These are phyloP conservation scores for Alcis repandata DNA, from an alignment of 2,888 invertebrate species.

Conservation along the genomic window DNA sequence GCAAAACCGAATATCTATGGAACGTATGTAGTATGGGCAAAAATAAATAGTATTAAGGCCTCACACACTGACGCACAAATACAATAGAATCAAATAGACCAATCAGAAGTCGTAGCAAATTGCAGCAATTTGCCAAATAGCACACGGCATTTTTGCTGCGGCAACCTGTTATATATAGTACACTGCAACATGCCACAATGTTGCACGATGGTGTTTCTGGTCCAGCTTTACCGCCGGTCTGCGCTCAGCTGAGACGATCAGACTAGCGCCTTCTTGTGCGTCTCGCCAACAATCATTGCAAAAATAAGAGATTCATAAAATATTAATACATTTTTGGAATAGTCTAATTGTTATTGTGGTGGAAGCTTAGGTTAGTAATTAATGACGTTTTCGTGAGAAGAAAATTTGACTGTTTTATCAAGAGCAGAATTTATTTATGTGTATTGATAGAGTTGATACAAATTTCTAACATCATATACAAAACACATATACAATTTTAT, in stretches of 20 bases:
- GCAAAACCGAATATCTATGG: not conserved
- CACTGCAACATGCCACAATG: not conserved
- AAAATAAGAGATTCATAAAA: slow-evolving; percentile 3
- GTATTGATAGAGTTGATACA: not conserved
- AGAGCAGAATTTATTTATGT: not conserved
- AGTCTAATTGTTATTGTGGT: not conserved
- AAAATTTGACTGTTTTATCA: not conserved
- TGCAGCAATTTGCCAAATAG: not conserved
- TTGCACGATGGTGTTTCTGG: not conserved
- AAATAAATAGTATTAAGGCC: not conserved
- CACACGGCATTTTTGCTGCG: not conserved
- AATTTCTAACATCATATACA: not conserved
- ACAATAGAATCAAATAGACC: not conserved
- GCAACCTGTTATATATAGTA: not conserved
- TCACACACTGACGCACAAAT: not conserved
- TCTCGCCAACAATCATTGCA: not conserved
- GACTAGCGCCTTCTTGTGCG: slow-evolving; percentile 19
- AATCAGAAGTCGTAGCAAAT: not conserved
- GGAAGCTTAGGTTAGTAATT: not conserved
- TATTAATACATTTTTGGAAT: slow-evolving; percentile 16
- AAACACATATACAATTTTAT: no score
- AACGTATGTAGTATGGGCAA: not conserved
- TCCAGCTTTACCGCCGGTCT: slow-evolving; percentile 1
- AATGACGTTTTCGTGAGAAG: not conserved
- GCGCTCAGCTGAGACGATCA: not conserved